Percentiles rank a stretch among this genome's conserved stretches.
These are phyloP conservation scores for Hipparchia semele DNA, from an alignment of 2,888 invertebrate genomes.

Conservation along the genomic window DNA sequence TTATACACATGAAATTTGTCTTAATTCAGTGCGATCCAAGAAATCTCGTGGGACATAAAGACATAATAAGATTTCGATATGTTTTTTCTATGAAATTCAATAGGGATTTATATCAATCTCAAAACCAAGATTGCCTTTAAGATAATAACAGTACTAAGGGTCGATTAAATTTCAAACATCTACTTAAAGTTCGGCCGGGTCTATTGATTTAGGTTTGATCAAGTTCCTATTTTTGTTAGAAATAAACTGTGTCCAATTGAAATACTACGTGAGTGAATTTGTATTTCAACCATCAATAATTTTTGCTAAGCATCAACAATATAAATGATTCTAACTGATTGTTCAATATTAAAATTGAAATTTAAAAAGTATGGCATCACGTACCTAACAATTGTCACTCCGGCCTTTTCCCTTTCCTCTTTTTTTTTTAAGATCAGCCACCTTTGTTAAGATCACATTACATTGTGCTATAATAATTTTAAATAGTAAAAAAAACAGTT, in stretches of 20 bases:
- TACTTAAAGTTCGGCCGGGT: background rate
- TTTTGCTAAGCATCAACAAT: too few relatives aligned
- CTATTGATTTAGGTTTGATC: conserved; percentile 13
- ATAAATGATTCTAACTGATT: too few relatives aligned
- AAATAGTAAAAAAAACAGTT: too few relatives aligned
- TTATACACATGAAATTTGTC: background rate
- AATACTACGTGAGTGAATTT: background rate
- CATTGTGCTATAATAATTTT: too few relatives aligned
- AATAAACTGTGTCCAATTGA: background rate
- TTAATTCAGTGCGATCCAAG: background rate
- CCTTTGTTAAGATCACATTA: too few relatives aligned
- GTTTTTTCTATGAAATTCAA: background rate
- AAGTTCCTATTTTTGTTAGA: conserved; percentile 13
- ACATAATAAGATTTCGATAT: background rate
- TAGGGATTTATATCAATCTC: background rate
- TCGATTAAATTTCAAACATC: conserved; percentile 6
- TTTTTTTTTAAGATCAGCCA: too few relatives aligned
- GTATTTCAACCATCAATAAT: background rate
- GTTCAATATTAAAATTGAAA: too few relatives aligned
- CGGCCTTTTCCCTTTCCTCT: too few relatives aligned
- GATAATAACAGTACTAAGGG: background rate
- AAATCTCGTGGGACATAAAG: background rate
- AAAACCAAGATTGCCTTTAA: background rate
- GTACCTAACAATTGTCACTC: too few relatives aligned
- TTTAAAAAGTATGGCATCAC: too few relatives aligned